phyloP scores from a whole-genome alignment of 2,888 invertebrate species.

The Volucella bombylans region DNA sequence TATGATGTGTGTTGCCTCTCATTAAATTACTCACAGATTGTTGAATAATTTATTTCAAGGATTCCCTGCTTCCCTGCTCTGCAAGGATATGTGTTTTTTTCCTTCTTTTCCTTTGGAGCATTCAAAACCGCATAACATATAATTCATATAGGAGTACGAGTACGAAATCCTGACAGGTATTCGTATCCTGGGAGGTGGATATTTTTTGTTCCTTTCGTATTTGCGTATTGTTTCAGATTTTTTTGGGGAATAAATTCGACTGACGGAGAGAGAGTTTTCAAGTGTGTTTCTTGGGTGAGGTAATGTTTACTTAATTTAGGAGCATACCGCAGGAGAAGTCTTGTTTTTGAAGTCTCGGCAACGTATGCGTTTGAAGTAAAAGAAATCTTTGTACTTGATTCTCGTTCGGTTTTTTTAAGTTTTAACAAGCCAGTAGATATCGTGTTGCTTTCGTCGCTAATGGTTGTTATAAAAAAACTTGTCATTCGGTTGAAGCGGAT shows the following conservation, averaged over 20 bases:
- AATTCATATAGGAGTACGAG: background rate
- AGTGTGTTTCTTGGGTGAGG: conserved; percentile 60
- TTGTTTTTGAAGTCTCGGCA: background rate
- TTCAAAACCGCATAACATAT: conserved; percentile 60
- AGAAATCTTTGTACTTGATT: background rate
- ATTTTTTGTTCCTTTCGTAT: conserved; percentile 29
- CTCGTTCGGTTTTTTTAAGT: conserved; percentile 30
- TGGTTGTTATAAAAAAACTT: conserved; percentile 25
- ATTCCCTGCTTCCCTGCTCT: conserved; percentile 9
- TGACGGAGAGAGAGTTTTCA: conserved; percentile 27
- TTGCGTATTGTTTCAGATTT: conserved; percentile 45
- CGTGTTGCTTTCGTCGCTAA: conserved; percentile 39
- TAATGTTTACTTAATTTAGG: conserved; percentile 64
- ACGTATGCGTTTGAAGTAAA: background rate
- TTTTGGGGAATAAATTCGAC: background rate
- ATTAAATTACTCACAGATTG: conserved; percentile 75
- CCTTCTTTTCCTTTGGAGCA: background rate
- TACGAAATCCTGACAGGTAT: conserved; percentile 9
- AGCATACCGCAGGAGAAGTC: conserved; percentile 36
- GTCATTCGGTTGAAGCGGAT: background rate
- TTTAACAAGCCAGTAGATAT: conserved; percentile 43
- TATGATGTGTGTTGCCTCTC: conserved; percentile 76
- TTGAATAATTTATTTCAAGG: conserved; percentile 75
- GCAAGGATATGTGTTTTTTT: conserved; percentile 9
- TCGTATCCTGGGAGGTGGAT: conserved; percentile 6